Base-by-base conservation (phyloP, 64 coral and sea anemone species). In the Stichodactyla mertensii region DNA sequence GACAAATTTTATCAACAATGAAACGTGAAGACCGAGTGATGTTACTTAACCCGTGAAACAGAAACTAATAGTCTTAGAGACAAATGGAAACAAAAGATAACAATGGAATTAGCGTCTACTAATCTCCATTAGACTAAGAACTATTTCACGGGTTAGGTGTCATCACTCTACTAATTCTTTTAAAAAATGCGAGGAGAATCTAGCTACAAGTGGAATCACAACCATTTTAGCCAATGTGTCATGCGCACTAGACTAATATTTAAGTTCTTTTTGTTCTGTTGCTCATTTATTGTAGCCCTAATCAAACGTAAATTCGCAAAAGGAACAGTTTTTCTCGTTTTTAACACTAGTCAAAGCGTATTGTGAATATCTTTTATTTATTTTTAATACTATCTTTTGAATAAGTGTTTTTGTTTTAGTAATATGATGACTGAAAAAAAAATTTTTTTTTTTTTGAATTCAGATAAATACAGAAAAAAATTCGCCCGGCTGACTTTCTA, bases 381-480 rank as follows among this genome's bases (percentile, higher is more conserved):
- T 9, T n/a, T 69, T 69, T 22, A 31, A 26, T 11, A 74, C 12
- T 13, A 74, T 74, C 7, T 13, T 31, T 27, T 74, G 2, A 10
- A 27, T 31, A 11, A 3, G n/a, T 31, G 24, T 28, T 74, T 4
- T 10, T 1, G 5, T 70, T 7, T 70, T 7, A 9, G 4, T 70
- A 8, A 14, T 74, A 9, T 27, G 12, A 74, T 74, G 69, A 74
- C 7, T 26, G 64, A 69, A 66, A 66, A n/a, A n/a, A n/a, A n/a
- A n/a, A n/a, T n/a, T n/a, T n/a, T 31, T 31, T 31, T n/a, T 66
- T 74, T 4, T 31, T 74, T 74, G 11, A 13, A 74, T 74, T 74
- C 10, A 74, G 69, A 74, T 74, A 74, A 74, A 74, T 74, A 74
- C 22, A 74, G 69, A 74, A 74, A 74, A 66, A 59, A 66, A 66